A percentile compares a stretch with the other conserved stretches of the same genome.
Conservation (phyloP, 2,113 vertebrate species). For the Cygnus buccinator region DNA sequence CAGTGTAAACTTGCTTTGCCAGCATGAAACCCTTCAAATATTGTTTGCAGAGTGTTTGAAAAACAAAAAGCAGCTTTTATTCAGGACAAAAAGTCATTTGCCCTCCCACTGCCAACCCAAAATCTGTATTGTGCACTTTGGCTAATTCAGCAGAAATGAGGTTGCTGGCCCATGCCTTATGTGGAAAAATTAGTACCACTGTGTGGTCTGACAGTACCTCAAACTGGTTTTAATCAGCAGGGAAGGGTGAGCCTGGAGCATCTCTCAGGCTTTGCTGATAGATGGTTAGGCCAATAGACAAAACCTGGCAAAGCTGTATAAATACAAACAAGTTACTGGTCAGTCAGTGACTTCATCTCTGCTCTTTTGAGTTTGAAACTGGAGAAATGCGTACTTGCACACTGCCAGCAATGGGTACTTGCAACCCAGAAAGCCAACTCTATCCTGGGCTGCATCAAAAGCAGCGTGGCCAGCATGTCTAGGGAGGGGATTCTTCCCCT, state of each 20-base stretch:
- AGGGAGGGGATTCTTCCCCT: no score
- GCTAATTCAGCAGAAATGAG: constrained; percentile 18
- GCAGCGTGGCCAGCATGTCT: no score
- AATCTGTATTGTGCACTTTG: background rate
- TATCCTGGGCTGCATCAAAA: no score
- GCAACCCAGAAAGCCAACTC: no score
- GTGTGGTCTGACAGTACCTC: background rate
- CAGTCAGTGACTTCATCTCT: background rate
- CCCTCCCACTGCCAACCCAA: background rate
- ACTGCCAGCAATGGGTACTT: no score
- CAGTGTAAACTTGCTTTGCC: background rate
- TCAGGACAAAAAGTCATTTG: background rate
- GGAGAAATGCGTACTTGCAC: background rate
- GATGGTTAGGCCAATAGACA: background rate
- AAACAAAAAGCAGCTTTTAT: constrained; percentile 22
- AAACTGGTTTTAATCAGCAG: background rate
- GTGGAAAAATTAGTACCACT: background rate
- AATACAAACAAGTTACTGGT: background rate
- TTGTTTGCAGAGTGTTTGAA: background rate
- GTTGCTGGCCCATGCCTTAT: background rate
- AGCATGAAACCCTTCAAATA: background rate
- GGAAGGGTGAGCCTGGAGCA: background rate
- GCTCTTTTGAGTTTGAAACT: background rate
- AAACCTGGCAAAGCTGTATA: background rate
- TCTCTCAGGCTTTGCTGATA: background rate